A percentile compares a stretch with the other conserved stretches of the same genome.
phyloP scores from a whole-genome alignment of 2,797 vertebrate genomes.

The Coregonus suidteri region DNA sequence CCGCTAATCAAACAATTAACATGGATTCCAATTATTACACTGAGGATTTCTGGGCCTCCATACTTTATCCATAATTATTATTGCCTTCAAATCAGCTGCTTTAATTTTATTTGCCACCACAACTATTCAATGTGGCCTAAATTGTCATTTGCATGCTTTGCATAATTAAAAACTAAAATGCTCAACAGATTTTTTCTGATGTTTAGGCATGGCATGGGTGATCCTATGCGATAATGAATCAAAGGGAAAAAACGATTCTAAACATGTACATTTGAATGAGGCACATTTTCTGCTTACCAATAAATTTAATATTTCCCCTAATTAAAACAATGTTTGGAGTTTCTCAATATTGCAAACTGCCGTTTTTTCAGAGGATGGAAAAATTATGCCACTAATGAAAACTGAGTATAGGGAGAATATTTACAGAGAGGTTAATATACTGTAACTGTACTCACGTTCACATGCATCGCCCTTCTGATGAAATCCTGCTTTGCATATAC shows the following conservation, averaged over 20 bases:
- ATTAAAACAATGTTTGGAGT: not conserved
- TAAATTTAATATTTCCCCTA: not conserved
- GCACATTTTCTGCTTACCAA: not conserved
- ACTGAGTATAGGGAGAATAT: not conserved
- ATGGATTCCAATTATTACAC: slow-evolving; percentile 67
- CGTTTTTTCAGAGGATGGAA: not conserved
- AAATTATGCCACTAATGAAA: not conserved
- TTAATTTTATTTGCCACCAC: slow-evolving; percentile 50
- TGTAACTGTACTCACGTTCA: slow-evolving; percentile 88
- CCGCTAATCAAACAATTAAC: slow-evolving; percentile 77
- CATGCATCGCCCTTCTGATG: slow-evolving; percentile 97
- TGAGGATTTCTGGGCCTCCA: slow-evolving; percentile 30
- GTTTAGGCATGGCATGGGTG: slow-evolving; percentile 13
- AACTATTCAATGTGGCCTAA: slow-evolving; percentile 34
- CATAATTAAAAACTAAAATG: slow-evolving; percentile 52
- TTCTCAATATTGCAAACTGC: not conserved
- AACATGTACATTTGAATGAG: not conserved
- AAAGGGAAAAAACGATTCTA: not conserved
- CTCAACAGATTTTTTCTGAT: slow-evolving; percentile 1
- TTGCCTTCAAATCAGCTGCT: slow-evolving; percentile 46
- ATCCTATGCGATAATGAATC: slow-evolving; percentile 7
- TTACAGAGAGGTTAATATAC: slow-evolving; percentile 5
- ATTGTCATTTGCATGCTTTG: slow-evolving; percentile 29
- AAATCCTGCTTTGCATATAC: slow-evolving; percentile 97
- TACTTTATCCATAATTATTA: slow-evolving; percentile 57